Conservation (phyloP, 2,113 vertebrate genomes). For the Gobius niger region DNA sequence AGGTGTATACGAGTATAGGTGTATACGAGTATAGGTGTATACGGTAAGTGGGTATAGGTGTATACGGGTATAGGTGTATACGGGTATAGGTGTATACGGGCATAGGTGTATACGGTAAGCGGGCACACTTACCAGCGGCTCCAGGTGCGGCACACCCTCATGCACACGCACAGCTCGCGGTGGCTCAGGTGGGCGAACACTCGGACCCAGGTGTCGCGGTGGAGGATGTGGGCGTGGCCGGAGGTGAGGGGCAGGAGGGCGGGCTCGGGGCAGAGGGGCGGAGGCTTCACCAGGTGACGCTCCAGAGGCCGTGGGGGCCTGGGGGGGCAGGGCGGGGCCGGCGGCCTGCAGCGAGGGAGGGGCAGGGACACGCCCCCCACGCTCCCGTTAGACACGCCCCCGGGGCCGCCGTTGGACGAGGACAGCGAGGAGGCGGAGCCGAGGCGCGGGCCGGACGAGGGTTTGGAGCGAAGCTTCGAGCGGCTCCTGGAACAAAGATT, state of each 20-base stretch:
- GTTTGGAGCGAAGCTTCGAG: background rate
- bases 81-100: too few relatives aligned
- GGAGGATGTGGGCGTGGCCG: constrained; percentile 85
- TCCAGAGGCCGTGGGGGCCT: constrained; percentile 84
- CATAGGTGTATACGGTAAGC: too few relatives aligned
- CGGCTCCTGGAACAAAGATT: background rate
- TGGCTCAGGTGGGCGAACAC: constrained; percentile 88
- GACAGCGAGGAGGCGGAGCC: constrained; percentile 44
- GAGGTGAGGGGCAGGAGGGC: constrained; percentile 86
- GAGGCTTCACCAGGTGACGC: constrained; percentile 86
- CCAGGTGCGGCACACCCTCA: constrained; percentile 92
- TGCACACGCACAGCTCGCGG: constrained; percentile 87
- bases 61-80: too few relatives aligned
- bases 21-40: too few relatives aligned
- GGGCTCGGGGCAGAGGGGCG: constrained; percentile 87
- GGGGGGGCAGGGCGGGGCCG: constrained; percentile 82
- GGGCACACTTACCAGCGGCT: constrained; percentile 85
- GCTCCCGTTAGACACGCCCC: constrained; percentile 47
- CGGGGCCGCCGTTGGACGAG: constrained; percentile 58
- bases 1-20: too few relatives aligned
- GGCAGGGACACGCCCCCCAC: constrained; percentile 60
- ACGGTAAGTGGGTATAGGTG: too few relatives aligned
- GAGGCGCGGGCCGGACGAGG: constrained; percentile 43
- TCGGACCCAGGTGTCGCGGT: constrained; percentile 84
- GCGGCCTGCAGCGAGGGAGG: constrained; percentile 75